Conservation (phyloP, 2,888 invertebrate genomes). For the Ischnus inquisitorius region DNA sequence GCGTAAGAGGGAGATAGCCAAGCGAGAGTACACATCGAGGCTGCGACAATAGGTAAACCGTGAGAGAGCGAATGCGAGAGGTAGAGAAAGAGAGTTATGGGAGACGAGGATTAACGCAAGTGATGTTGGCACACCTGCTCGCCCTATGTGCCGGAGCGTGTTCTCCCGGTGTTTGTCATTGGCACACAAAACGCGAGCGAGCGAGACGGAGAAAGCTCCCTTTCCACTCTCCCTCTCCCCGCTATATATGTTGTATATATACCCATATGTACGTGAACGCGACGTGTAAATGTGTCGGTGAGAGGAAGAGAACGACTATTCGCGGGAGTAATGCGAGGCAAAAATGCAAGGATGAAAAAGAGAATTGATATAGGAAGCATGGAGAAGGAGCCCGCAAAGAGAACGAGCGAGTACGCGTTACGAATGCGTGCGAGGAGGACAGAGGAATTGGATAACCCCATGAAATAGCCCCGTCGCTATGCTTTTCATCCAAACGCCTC, state of each 20-base stretch:
- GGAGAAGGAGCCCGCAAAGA: slow-evolving; percentile 26
- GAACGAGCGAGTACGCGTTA: slow-evolving; percentile 13
- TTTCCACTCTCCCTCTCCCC: background rate
- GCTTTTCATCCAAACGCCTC: slow-evolving; percentile 41
- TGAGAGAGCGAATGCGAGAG: slow-evolving; percentile 41
- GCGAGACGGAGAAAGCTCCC: slow-evolving; percentile 43
- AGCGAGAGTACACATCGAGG: slow-evolving; percentile 35
- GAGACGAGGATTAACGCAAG: slow-evolving; percentile 80
- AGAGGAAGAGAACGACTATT: slow-evolving; percentile 29
- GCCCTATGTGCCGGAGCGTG: slow-evolving; percentile 68
- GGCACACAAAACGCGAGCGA: slow-evolving; percentile 65
- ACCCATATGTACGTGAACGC: background rate
- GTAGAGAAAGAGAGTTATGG: slow-evolving; percentile 73
- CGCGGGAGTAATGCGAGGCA: slow-evolving; percentile 41
- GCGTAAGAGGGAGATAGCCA: slow-evolving; percentile 39
- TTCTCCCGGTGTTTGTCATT: slow-evolving; percentile 70
- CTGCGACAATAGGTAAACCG: slow-evolving; percentile 27
- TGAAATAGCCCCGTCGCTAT: slow-evolving; percentile 43
- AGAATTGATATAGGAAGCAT: background rate
- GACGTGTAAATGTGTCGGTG: background rate
- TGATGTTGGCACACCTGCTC: slow-evolving; percentile 82
- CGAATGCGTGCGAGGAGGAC: slow-evolving; percentile 11
- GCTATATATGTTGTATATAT: background rate
- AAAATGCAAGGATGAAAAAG: slow-evolving; percentile 9
- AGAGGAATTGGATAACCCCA: slow-evolving; percentile 38